Percentiles rank a stretch among this genome's conserved stretches.
These are phyloP conservation scores for Drosophila imparisetae DNA, from an alignment of 2,888 invertebrate species.

Conservation along the genomic window DNA sequence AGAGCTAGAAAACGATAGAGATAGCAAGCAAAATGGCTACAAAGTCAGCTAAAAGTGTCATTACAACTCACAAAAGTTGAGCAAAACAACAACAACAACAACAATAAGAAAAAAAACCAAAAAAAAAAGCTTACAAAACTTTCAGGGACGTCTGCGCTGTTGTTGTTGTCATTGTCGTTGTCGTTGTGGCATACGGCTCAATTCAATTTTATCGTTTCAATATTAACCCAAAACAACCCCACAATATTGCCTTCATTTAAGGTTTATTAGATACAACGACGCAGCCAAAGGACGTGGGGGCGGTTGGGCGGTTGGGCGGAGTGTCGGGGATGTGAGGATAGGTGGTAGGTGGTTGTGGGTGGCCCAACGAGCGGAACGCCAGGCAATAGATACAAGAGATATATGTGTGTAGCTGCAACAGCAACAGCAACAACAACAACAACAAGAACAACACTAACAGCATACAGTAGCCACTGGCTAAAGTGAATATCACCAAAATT, in stretches of 20 bases:
- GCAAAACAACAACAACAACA: conserved; percentile 3
- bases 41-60: conserved; percentile 82
- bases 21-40: conserved; percentile 69
- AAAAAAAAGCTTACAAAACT: conserved; percentile 57
- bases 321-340: neutral
- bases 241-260: conserved; percentile 84
- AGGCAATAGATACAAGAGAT: conserved; percentile 66
- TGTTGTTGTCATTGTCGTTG: conserved; percentile 22
- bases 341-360: neutral
- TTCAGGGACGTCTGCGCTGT: conserved; percentile 67
- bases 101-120: conserved; percentile 30
- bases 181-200: conserved; percentile 69
- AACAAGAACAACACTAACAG: neutral
- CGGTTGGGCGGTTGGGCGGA: neutral
- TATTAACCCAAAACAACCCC: conserved; percentile 83
- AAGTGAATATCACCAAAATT: neutral
- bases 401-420: conserved; percentile 50
- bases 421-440: conserved; percentile 27
- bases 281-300: conserved; percentile 24
- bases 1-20: conserved; percentile 19
- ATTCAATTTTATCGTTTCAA: conserved; percentile 83
- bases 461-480: neutral
- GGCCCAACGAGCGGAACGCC: conserved; percentile 68
- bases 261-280: conserved; percentile 82
- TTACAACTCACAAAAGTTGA: conserved; percentile 73